Base-by-base conservation (phyloP, 2,113 vertebrate genomes). In the Rhizomys pruinosus region DNA sequence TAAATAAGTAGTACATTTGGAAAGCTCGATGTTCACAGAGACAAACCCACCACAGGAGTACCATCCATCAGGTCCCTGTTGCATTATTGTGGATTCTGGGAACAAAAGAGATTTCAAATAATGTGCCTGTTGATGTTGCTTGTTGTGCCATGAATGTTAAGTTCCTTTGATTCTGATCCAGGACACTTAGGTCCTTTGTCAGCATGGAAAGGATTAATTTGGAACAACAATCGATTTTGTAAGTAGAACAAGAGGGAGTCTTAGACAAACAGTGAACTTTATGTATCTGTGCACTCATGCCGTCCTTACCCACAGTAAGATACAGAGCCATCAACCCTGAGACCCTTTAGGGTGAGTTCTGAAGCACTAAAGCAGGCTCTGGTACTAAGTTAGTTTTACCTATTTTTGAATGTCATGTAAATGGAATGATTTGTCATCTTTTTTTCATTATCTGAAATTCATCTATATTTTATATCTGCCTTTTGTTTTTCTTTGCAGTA, bases 391-490 rank as follows among this genome's bases (percentile, higher is more conserved):
- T 93, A 82, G 23, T 79, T 89, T 95, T 96, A 23, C 37, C 63
- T 88, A 10, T 81, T 92, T 95, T 68, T 71, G 22, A 82, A 64
- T 92, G 34, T 66, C 34, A 34, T 73, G 37, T 92, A 64, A 63
- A 64, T 64, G 27, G 25, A 64, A 64, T 82, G 27, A 64, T 32
- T 25, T 22, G n/a, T 80, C 4, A 32, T 64, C 20, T 64, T 63
- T 72, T 23, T n/a, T 80, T 59, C 73, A 79, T 80, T 69, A 93
- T 63, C 19, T 89, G 76, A 84, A 88, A 76, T 19, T 87, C 34
- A 68, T 15, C 88, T 89, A 94, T 84, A 71, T 20, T 84, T 73
- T 9, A 11, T 68, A 32, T 47, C 79, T 63, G 47, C 11, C 11
- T 52, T 6, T 52, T 52, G 47, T 52, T 52, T 52, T 52, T 52